Evolutionary conservation across 2,797 vertebrate species (phyloP).

Genomic region (Echeneis naucrates): DNA sequence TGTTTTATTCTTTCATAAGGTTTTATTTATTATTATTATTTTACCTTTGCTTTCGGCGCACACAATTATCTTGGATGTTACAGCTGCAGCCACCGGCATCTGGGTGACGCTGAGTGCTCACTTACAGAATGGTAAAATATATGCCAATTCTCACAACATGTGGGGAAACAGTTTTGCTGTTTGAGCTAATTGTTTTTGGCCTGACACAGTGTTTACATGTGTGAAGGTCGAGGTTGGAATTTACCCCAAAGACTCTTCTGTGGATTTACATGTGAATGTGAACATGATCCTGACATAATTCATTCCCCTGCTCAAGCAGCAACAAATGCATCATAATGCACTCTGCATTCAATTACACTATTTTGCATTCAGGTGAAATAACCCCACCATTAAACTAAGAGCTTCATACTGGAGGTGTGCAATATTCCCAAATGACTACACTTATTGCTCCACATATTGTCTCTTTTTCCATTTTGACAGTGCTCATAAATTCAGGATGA

Average conservation of each 20-base stretch:
- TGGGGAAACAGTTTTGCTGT: constrained; percentile 18
- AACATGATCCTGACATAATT: constrained; percentile 33
- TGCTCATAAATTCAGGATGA: constrained; percentile 35
- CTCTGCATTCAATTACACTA: constrained; percentile 18
- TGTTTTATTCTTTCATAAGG: constrained; percentile 10
- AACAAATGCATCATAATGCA: constrained; percentile 39
- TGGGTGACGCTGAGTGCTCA: constrained; percentile 10
- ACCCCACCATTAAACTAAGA: constrained; percentile 55
- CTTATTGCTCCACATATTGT: constrained; percentile 22
- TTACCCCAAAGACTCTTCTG: constrained; percentile 29
- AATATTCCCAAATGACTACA: constrained; percentile 45
- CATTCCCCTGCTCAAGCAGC: constrained; percentile 21
- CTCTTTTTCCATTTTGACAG: constrained; percentile 35
- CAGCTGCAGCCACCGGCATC: constrained; percentile 8
- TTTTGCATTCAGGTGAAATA: constrained; percentile 55
- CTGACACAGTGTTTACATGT: constrained; percentile 46
- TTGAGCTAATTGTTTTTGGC: constrained; percentile 45
- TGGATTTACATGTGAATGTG: constrained; percentile 40
- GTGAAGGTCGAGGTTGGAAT: constrained; percentile 53
- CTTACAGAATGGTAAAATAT: constrained; percentile 8
- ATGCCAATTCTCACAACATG: constrained; percentile 25
- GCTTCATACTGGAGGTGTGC: constrained; percentile 42
- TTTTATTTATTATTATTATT: constrained; percentile 23
- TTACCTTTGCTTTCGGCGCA: constrained; percentile 19
- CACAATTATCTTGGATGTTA: constrained; percentile 1